Conservation (phyloP, 2,888 invertebrate genomes). For the Drosophila borborema region DNA sequence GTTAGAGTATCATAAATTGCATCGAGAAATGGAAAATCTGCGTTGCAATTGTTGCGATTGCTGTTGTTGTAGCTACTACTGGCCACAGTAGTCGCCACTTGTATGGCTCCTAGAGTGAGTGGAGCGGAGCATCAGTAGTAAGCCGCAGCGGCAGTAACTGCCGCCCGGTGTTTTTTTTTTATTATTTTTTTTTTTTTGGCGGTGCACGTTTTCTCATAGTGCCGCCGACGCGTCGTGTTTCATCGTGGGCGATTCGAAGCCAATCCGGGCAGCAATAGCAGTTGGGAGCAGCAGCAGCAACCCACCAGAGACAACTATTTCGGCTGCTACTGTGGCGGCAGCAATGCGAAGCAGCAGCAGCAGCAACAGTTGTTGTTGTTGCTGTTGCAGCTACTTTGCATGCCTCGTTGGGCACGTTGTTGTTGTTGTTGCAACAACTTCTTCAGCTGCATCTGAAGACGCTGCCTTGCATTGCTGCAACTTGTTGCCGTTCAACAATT, state of each 20-base stretch:
- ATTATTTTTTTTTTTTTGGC: slow-evolving; percentile 27
- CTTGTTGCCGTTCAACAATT: slow-evolving; percentile 74
- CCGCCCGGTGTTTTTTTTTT: slow-evolving; percentile 29
- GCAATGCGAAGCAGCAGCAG: slow-evolving; percentile 14
- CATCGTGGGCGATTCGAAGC: slow-evolving; percentile 75
- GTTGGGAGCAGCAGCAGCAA: slow-evolving; percentile 4
- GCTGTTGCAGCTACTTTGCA: slow-evolving; percentile 66
- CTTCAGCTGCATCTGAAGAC: slow-evolving; percentile 69
- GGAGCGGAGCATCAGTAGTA: slow-evolving; percentile 18
- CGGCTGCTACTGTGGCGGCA: slow-evolving; percentile 72
- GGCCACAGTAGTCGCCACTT: slow-evolving; percentile 30
- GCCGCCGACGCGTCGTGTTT: slow-evolving; percentile 75
- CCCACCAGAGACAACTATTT: slow-evolving; percentile 68
- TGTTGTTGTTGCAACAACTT: slow-evolving; percentile 76
- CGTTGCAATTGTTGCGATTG: slow-evolving; percentile 29
- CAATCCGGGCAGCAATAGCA: slow-evolving; percentile 33
- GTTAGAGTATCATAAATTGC: slow-evolving; percentile 26
- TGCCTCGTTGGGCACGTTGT: slow-evolving; percentile 75
- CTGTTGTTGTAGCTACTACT: slow-evolving; percentile 36
- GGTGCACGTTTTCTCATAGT: slow-evolving; percentile 71
- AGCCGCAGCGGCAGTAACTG: slow-evolving; percentile 23
- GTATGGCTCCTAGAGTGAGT: slow-evolving; percentile 10
- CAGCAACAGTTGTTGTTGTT: slow-evolving; percentile 25
- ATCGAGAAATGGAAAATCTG: slow-evolving; percentile 41
- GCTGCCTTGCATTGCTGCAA: slow-evolving; percentile 59